phyloP scores from a whole-genome alignment of 2,888 invertebrate species.

The Tipula unca region DNA sequence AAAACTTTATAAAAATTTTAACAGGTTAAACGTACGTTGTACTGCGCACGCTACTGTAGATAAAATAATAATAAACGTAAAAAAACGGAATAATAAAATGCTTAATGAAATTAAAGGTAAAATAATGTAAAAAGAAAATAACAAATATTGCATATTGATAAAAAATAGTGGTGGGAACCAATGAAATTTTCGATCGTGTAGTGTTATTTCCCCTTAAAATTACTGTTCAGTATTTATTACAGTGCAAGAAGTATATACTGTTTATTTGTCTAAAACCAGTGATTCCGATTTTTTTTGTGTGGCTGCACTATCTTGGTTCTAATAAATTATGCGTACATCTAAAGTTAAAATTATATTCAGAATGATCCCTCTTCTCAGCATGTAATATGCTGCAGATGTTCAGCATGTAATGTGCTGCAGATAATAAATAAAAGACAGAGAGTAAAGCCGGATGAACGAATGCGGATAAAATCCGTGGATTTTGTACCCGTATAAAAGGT shows the following conservation, averaged over 20 bases:
- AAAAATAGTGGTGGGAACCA: neutral
- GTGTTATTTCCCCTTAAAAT: neutral
- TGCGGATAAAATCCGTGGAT: too few species aligned
- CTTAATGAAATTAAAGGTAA: neutral
- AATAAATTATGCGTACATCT: too few species aligned
- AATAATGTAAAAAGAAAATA: neutral
- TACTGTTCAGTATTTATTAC: neutral
- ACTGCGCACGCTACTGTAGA: neutral
- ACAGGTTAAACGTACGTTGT: neutral
- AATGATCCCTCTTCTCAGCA: too few species aligned
- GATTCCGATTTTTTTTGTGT: neutral
- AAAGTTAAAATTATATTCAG: too few species aligned
- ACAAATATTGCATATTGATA: neutral
- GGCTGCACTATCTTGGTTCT: too few species aligned
- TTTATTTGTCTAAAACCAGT: too few species aligned
- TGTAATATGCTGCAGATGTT: too few species aligned
- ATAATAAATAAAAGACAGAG: too few species aligned
- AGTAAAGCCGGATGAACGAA: too few species aligned
- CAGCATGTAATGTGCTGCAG: too few species aligned
- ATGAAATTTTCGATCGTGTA: neutral
- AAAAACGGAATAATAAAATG: neutral
- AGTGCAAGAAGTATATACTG: neutral
- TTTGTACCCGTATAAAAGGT: too few species aligned
- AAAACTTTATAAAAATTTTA: neutral
- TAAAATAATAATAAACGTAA: neutral